phyloP scores from a whole-genome alignment of 1,140 invertebrate species.

The Apolygus lucorum region DNA sequence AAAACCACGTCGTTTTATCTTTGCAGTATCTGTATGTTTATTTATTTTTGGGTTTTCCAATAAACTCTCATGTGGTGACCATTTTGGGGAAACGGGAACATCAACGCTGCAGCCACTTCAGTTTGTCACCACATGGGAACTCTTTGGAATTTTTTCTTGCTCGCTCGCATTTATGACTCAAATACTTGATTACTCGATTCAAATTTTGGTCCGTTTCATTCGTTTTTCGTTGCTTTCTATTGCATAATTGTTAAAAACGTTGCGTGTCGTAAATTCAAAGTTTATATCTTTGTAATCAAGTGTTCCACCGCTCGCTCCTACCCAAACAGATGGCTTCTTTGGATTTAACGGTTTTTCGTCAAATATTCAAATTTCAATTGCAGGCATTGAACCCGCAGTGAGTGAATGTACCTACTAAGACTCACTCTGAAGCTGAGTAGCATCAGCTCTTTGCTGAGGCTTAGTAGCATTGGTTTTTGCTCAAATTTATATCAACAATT shows the following conservation, averaged over 20 bases:
- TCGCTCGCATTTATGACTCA: background rate
- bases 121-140: background rate
- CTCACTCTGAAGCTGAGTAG: no score
- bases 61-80: background rate
- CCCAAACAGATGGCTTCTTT: conserved; percentile 8
- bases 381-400: no score
- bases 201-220: background rate
- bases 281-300: conserved; percentile 8
- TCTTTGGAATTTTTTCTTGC: background rate
- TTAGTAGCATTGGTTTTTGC: no score
- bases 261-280: no score
- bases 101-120: background rate
- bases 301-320: background rate
- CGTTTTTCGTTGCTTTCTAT: no score
- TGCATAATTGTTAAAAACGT: no score
- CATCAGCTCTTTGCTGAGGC: no score
- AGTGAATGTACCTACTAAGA: no score
- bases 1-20: background rate
- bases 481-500: no score
- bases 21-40: background rate
- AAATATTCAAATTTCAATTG: no score
- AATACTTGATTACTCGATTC: background rate
- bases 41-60: background rate
- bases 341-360: no score
- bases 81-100: background rate